Conservation (phyloP, 2,888 invertebrate genomes). For the Lagria hirta region DNA sequence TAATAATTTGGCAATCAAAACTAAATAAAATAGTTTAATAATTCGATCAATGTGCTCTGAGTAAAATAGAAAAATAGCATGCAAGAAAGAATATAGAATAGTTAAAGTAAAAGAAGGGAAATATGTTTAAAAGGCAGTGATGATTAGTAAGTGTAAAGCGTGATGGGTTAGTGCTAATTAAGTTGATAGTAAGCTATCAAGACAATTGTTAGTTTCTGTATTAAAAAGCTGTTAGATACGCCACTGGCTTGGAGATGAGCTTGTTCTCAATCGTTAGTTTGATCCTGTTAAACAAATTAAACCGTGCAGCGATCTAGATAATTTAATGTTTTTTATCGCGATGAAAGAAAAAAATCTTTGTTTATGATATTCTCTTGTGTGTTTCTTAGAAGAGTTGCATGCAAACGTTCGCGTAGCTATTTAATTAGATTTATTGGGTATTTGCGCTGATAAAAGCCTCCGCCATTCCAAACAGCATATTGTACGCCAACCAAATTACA, state of each 20-base stretch:
- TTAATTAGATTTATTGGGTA: conserved; percentile 47
- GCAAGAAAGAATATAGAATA: too few species aligned
- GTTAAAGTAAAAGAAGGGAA: too few species aligned
- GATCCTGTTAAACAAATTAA: conserved; percentile 45
- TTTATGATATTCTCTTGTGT: conserved; percentile 41
- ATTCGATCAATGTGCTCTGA: too few species aligned
- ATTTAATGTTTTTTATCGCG: conserved; percentile 38
- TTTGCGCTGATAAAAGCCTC: conserved; percentile 33
- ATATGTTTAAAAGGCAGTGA: too few species aligned
- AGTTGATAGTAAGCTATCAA: too few species aligned
- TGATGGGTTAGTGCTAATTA: too few species aligned
- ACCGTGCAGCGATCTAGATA: conserved; percentile 43
- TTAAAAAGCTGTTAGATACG: too few species aligned
- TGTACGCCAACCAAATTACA: not conserved
- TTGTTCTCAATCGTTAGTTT: conserved; percentile 19
- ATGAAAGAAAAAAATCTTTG: conserved; percentile 36
- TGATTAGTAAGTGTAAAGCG: too few species aligned
- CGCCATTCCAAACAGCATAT: conserved; percentile 13
- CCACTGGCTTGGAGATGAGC: conserved; percentile 12
- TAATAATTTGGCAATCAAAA: too few species aligned
- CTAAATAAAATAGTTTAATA: too few species aligned
- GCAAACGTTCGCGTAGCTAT: conserved; percentile 34
- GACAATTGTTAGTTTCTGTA: too few species aligned
- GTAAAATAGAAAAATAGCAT: too few species aligned
- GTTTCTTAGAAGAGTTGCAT: conserved; percentile 41